Base-by-base conservation (phyloP, 2,888 invertebrate genomes). In the Villa cingulata region DNA sequence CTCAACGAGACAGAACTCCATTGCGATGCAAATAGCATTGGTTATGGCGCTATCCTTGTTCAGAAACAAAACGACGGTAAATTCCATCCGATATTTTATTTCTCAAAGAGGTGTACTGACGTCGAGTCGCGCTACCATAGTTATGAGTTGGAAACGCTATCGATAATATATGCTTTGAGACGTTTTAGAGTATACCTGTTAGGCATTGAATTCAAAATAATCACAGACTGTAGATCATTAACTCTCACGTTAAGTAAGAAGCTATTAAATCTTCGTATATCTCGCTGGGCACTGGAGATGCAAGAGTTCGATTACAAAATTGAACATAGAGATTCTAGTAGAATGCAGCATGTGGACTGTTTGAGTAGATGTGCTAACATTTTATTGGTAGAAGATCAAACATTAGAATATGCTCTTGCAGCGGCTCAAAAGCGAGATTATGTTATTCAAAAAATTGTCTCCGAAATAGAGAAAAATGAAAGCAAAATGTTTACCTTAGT, bases 31-130 rank as follows among this genome's bases (percentile, higher is more conserved):
- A 56, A 56, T 18, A 37, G 23, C 19, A 15, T 18, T 15, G 39
- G 45, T 2, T 45, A 39, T 19, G 45, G 45, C 4, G 32, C 39
- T 10, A 32, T 45, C 5, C 39, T 38, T n/a, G 4, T 46, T 7
- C 41, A 9, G 59, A 45, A 46, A 20, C 39, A 18, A 6, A 54
- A 57, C 15, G 53, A 53, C 41, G 44, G 42, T 6, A 20, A 45
- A 6, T 38, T 53, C 2, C 54, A 55, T 4, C 60, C 60, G 1
- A 57, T 62, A 10, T 59, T 56, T 41, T 59, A 51, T 39, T 61
- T 59, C 38, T 41, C 56, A 14, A 56, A 57, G 9, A 50, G 55
- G 29, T 29, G 14, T 2, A 42, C 27, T 3, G 32, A 27, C 15
- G 49, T 44, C 12, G 51, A 54, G 32, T 43, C 41, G 7, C 46